Percentiles rank a stretch among this genome's conserved stretches.
Conservation (phyloP, 2,797 vertebrate genomes). For the Eutrigla gurnardus region DNA sequence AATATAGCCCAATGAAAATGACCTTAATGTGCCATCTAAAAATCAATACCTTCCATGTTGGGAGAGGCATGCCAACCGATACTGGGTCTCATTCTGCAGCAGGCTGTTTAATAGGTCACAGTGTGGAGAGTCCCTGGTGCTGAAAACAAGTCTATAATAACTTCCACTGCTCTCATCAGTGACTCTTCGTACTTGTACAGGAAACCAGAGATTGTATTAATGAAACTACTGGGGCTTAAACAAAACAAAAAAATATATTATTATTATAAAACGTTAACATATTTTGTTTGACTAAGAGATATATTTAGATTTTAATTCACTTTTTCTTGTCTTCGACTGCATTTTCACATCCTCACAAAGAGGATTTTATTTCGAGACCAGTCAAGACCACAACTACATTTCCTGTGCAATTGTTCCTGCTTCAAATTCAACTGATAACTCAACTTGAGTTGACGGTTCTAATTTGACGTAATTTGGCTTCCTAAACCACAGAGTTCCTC, state of each 20-base stretch:
- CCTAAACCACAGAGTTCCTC: neutral
- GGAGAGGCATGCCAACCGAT: constrained; percentile 7
- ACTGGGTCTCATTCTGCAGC: constrained; percentile 7
- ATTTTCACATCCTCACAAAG: too few species aligned
- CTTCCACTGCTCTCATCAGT: neutral
- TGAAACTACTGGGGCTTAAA: neutral
- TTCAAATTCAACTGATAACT: too few species aligned
- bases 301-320: too few species aligned
- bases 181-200: neutral
- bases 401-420: too few species aligned
- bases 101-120: constrained; percentile 22
- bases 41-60: constrained; percentile 25
- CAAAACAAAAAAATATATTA: neutral
- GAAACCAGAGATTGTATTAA: neutral
- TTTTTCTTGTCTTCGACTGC: too few species aligned
- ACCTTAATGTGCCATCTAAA: constrained; percentile 21
- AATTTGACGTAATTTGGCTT: neutral
- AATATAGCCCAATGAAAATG: constrained; percentile 5
- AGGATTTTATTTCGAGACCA: too few species aligned
- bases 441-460: neutral
- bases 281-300: too few species aligned
- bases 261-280: too few species aligned
- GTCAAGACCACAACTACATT: too few species aligned
- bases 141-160: neutral
- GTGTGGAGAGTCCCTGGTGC: neutral